Percentiles rank a stretch among this genome's conserved stretches.
Evolutionary conservation across 2,888 invertebrate genomes (phyloP).

Genomic region (Drosophila mulleri): DNA sequence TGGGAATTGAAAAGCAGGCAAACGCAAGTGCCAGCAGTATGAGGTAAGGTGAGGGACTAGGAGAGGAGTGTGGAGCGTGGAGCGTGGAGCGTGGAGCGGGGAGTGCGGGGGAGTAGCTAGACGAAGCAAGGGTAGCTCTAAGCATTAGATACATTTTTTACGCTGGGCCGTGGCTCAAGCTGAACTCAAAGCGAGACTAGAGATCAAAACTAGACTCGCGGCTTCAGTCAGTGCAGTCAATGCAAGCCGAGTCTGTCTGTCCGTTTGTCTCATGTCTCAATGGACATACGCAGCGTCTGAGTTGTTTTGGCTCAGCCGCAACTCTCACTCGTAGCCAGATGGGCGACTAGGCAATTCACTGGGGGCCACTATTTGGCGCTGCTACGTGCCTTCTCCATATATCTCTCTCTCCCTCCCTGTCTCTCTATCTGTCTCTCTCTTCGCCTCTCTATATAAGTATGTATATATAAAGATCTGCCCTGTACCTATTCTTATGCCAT

Average conservation of each 20-base stretch:
- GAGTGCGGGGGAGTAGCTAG: not conserved
- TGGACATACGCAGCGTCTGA: constrained; percentile 4
- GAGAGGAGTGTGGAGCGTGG: not conserved
- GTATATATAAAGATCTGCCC: not conserved
- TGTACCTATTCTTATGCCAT: not conserved
- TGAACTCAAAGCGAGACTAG: not conserved
- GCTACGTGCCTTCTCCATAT: constrained; percentile 22
- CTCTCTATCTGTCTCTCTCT: too few species aligned
- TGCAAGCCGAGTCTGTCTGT: not conserved
- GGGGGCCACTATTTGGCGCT: constrained; percentile 25
- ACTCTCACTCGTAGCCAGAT: not conserved
- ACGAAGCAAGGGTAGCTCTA: constrained; percentile 4
- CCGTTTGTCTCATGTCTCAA: too few species aligned
- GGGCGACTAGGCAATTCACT: constrained; percentile 11
- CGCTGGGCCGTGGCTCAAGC: constrained; percentile 13
- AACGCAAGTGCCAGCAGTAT: not conserved
- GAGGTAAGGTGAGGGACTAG: not conserved
- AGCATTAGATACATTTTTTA: constrained; percentile 74
- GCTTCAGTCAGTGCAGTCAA: not conserved
- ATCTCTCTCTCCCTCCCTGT: not conserved
- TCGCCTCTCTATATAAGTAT: not conserved
- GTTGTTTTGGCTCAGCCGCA: not conserved
- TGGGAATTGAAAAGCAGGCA: constrained; percentile 11
- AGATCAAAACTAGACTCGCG: not conserved
- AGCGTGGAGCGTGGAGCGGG: not conserved